Percentiles rank a stretch among this genome's conserved stretches.
Conservation (phyloP, 2,113 vertebrate species). For the Prunella himalayana region DNA sequence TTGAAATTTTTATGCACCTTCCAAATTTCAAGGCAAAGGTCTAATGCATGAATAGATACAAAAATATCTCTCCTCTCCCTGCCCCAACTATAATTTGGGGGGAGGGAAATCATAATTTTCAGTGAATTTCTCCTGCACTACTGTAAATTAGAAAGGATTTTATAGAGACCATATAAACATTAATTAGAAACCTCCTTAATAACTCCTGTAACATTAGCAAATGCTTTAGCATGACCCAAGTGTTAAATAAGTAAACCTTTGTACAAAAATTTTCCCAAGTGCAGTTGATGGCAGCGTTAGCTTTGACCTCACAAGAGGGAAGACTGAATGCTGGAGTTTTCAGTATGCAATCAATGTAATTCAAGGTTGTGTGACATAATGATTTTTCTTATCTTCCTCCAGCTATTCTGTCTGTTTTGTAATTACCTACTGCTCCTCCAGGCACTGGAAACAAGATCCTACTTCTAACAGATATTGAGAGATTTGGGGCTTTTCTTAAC, state of each 20-base stretch:
- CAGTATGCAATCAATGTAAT: background rate
- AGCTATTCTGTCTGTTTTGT: conserved; percentile 1
- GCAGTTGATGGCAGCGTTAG: background rate
- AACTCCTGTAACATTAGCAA: background rate
- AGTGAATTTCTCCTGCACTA: background rate
- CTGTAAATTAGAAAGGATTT: background rate
- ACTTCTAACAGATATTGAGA: background rate
- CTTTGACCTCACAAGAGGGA: background rate
- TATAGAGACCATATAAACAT: background rate
- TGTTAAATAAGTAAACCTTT: background rate
- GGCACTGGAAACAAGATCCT: background rate
- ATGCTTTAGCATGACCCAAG: background rate
- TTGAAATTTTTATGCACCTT: background rate
- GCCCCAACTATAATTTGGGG: background rate
- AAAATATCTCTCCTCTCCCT: background rate
- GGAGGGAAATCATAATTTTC: background rate
- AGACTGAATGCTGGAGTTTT: background rate
- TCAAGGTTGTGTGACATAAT: background rate
- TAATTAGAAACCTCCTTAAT: conserved; percentile 10
- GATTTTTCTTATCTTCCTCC: conserved; percentile 36
- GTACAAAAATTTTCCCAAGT: background rate
- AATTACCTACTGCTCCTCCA: background rate
- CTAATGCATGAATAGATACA: background rate
- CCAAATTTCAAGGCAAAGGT: background rate
- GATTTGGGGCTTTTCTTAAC: background rate